Evolutionary conservation across 2,888 invertebrate species (phyloP).

Genomic region (Drosophila seclusa): DNA sequence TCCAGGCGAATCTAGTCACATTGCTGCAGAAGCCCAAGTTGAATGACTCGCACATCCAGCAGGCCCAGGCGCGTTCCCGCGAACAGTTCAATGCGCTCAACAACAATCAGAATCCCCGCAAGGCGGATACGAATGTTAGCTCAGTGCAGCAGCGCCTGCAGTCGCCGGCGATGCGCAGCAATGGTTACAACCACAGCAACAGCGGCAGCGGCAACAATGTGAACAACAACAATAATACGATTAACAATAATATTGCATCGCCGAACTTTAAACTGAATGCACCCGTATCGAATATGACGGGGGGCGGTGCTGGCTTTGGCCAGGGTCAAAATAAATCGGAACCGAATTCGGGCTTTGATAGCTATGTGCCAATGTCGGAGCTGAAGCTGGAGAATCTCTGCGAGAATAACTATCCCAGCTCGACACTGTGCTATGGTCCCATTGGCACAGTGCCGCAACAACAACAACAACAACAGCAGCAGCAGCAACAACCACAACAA

Average conservation of each 20-base stretch:
- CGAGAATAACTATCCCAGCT: slow-evolving; percentile 85
- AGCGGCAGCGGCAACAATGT: slow-evolving; percentile 45
- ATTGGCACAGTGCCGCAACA: slow-evolving; percentile 46
- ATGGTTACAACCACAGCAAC: slow-evolving; percentile 56
- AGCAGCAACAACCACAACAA: slow-evolving; percentile 14
- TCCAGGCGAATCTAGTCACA: slow-evolving; percentile 96
- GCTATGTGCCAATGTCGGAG: slow-evolving; percentile 83
- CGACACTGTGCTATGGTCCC: slow-evolving; percentile 86
- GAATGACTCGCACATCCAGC: slow-evolving; percentile 86
- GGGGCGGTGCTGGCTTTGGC: slow-evolving; percentile 49
- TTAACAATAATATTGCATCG: slow-evolving; percentile 71
- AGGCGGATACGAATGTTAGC: slow-evolving; percentile 47
- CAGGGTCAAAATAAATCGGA: slow-evolving; percentile 80
- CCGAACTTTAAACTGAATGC: slow-evolving; percentile 85
- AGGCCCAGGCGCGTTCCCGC: slow-evolving; percentile 84
- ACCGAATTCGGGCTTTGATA: slow-evolving; percentile 84
- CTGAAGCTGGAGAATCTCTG: slow-evolving; percentile 85
- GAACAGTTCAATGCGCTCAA: slow-evolving; percentile 84
- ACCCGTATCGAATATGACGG: slow-evolving; percentile 82
- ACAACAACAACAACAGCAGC: slow-evolving; percentile 32
- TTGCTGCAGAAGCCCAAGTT: slow-evolving; percentile 91
- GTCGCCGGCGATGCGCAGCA: slow-evolving; percentile 79
- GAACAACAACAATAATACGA: slow-evolving; percentile 20
- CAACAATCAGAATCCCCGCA: slow-evolving; percentile 48
- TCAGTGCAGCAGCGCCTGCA: slow-evolving; percentile 82